Conservation (phyloP, 1,140 invertebrate genomes). For the Brachionus koreanus region DNA sequence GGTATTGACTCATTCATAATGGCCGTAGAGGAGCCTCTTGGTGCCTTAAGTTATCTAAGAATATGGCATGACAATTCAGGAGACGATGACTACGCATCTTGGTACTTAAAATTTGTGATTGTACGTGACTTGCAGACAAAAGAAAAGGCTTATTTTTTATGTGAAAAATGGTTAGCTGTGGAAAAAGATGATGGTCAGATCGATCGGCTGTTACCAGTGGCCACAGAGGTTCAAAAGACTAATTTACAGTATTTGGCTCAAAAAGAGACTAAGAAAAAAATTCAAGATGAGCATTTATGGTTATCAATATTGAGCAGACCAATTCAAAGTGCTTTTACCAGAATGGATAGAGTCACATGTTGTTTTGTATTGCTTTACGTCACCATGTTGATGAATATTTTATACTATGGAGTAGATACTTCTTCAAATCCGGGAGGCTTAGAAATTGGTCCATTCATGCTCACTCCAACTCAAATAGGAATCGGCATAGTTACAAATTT, state of each 20-base stretch:
- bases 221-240: constrained; percentile 19
- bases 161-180: constrained; percentile 58
- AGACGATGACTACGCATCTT: constrained; percentile 60
- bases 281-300: constrained; percentile 38
- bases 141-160: constrained; percentile 59
- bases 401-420: constrained; percentile 31
- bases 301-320: constrained; percentile 5
- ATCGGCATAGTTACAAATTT: constrained; percentile 55
- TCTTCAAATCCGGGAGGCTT: constrained; percentile 48
- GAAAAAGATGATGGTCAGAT: constrained; percentile 58
- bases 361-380: constrained; percentile 33
- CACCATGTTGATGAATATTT: constrained; percentile 44
- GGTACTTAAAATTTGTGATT: constrained; percentile 61
- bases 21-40: constrained; percentile 58
- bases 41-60: constrained; percentile 60
- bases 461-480: constrained; percentile 57
- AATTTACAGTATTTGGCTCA: not conserved
- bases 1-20: constrained; percentile 61
- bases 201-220: constrained; percentile 51
- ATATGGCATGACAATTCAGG: constrained; percentile 65
- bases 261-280: constrained; percentile 13
- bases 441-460: constrained; percentile 59
- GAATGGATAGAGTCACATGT: constrained; percentile 42
- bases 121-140: constrained; percentile 63
- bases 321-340: not conserved